Percentiles rank a stretch among this genome's conserved stretches.
phyloP scores from a whole-genome alignment of 2,797 vertebrate genomes.

The Myoxocephalus aenaeus region DNA sequence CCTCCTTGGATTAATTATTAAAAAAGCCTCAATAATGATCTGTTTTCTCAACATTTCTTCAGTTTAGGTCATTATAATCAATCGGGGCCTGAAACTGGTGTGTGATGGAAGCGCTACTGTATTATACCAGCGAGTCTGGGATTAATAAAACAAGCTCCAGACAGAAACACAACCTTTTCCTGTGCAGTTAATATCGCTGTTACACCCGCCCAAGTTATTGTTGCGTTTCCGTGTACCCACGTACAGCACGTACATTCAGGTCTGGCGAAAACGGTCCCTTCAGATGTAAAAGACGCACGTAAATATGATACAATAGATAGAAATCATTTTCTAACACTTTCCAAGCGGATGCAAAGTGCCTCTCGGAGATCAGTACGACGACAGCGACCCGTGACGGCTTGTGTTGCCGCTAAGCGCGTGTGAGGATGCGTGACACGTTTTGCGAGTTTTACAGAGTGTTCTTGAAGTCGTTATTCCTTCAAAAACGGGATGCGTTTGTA shows the following conservation, averaged over 20 bases:
- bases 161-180: background rate
- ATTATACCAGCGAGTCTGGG: no score
- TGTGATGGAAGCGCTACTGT: background rate
- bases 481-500: constrained; percentile 11
- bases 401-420: background rate
- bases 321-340: background rate
- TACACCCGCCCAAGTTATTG: background rate
- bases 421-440: constrained; percentile 25
- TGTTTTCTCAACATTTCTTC: background rate
- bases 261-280: background rate
- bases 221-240: background rate
- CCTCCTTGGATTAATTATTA: no score
- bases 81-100: background rate
- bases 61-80: background rate
- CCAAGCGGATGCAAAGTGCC: no score
- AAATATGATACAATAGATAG: background rate
- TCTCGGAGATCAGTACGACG: background rate
- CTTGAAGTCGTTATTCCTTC: constrained; percentile 46
- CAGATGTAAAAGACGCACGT: background rate
- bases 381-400: background rate
- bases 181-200: background rate
- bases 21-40: no score
- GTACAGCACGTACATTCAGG: background rate
- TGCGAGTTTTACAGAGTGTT: constrained; percentile 35
- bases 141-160: background rate